Conservation (phyloP, 30 jellyfish, hydroid and myxozoan genomes). For the Aurelia sp. region DNA sequence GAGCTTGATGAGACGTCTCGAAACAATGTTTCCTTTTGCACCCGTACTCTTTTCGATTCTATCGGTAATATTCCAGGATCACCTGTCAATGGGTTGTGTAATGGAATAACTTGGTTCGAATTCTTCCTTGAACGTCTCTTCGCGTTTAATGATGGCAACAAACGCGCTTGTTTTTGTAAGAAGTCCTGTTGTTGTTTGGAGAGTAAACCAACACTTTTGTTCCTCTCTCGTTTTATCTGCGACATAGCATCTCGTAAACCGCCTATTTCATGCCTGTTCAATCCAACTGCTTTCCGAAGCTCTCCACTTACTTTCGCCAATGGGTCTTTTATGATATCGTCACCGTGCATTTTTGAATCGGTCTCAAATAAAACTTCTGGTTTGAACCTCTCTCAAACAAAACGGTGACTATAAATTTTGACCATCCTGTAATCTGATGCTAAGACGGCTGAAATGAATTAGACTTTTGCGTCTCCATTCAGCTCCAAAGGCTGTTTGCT, state of each 20-base stretch:
- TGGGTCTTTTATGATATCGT: constrained; percentile 52
- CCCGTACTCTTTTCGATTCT: background rate
- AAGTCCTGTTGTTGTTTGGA: constrained; percentile 75
- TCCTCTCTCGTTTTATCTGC: constrained; percentile 73
- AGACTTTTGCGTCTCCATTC: background rate
- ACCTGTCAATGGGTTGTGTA: background rate
- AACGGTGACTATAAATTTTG: too few relatives aligned
- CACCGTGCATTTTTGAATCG: constrained; percentile 18
- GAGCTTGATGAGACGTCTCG: background rate
- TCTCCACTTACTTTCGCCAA: constrained; percentile 75
- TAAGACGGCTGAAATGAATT: background rate
- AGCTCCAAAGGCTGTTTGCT: background rate
- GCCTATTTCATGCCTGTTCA: constrained; percentile 72
- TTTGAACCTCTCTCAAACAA: too few relatives aligned
- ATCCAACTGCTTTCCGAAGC: constrained; percentile 80
- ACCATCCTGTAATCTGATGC: constrained; percentile 1
- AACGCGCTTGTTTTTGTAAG: constrained; percentile 50
- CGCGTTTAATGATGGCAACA: constrained; percentile 64
- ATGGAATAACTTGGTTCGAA: constrained; percentile 67
- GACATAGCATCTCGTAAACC: constrained; percentile 53
- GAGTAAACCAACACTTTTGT: constrained; percentile 62
- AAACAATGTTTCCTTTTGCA: too few relatives aligned
- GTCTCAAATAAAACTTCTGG: too few relatives aligned
- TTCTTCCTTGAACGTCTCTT: constrained; percentile 23
- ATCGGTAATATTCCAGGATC: constrained; percentile 6